phyloP scores from a whole-genome alignment of 23 tunicate genomes.

The Halocynthia aurantium region DNA sequence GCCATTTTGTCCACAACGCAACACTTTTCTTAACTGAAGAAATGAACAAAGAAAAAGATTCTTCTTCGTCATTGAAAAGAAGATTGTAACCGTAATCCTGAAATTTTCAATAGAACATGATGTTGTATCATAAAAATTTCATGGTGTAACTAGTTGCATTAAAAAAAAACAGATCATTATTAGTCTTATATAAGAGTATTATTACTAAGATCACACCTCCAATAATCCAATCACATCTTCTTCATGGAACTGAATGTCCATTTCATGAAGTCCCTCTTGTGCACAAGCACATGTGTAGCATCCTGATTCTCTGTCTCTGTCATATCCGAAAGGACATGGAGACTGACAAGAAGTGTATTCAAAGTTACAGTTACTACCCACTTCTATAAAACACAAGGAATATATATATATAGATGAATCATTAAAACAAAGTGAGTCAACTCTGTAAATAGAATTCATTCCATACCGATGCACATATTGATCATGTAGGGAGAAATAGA shows the following conservation, averaged over 20 bases:
- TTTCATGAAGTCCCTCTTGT: conserved; percentile 13
- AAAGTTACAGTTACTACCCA: conserved; percentile 6
- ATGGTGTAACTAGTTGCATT: neutral
- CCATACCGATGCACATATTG: too few species aligned
- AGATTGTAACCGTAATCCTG: neutral
- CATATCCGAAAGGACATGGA: conserved; percentile 23
- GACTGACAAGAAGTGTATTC: neutral
- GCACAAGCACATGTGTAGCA: conserved; percentile 23
- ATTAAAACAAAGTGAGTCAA: too few species aligned
- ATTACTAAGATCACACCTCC: neutral
- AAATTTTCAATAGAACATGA: neutral
- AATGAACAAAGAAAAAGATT: neutral
- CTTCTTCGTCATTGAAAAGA: neutral
- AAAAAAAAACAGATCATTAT: neutral
- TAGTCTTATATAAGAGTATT: too few species aligned
- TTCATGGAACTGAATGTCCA: conserved; percentile 5
- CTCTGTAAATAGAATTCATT: too few species aligned
- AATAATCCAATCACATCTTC: neutral
- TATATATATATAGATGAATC: too few species aligned
- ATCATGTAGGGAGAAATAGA: too few species aligned
- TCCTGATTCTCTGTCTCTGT: neutral
- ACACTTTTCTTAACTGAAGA: neutral
- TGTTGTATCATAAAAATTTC: neutral
- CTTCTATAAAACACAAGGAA: neutral
- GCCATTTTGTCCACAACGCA: neutral